Percentiles rank a stretch among this genome's conserved stretches.
Conservation (phyloP, 2,888 invertebrate species). For the Spialia ferax region DNA sequence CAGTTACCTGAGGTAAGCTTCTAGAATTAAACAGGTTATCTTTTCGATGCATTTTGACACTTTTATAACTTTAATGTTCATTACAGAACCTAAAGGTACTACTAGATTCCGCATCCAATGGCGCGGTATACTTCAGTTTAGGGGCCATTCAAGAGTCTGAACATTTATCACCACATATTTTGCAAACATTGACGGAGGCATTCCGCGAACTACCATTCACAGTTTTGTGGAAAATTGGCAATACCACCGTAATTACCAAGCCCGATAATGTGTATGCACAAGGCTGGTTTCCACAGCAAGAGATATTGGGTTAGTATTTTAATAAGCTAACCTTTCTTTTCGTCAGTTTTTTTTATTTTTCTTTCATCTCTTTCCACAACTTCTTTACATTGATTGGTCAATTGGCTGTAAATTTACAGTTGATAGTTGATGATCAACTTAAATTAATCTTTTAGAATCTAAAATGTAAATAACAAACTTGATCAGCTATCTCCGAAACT, state of each 20-base stretch:
- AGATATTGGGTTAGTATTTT: constrained; percentile 74
- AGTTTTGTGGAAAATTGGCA: constrained; percentile 84
- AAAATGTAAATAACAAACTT: too few relatives aligned
- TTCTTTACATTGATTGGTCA: too few relatives aligned
- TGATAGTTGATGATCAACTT: too few relatives aligned
- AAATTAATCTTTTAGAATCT: too few relatives aligned
- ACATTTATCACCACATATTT: constrained; percentile 65
- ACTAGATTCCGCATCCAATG: constrained; percentile 74
- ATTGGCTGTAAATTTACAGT: too few relatives aligned
- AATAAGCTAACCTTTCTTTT: neutral
- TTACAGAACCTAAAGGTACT: constrained; percentile 67
- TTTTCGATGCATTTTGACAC: neutral
- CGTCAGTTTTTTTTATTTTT: too few relatives aligned
- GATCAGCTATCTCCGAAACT: too few relatives aligned
- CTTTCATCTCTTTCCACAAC: neutral
- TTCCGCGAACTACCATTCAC: constrained; percentile 80
- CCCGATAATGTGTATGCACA: constrained; percentile 75
- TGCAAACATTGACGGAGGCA: constrained; percentile 72
- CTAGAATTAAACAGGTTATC: neutral
- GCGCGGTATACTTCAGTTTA: constrained; percentile 81
- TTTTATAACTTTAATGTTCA: constrained; percentile 4
- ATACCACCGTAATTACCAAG: constrained; percentile 68
- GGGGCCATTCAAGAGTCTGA: constrained; percentile 81
- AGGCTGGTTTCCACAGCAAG: constrained; percentile 86
- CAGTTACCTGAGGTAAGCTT: constrained; percentile 63